Conservation (phyloP, 1,140 invertebrate species). For the Alviniconcha marisindica region DNA sequence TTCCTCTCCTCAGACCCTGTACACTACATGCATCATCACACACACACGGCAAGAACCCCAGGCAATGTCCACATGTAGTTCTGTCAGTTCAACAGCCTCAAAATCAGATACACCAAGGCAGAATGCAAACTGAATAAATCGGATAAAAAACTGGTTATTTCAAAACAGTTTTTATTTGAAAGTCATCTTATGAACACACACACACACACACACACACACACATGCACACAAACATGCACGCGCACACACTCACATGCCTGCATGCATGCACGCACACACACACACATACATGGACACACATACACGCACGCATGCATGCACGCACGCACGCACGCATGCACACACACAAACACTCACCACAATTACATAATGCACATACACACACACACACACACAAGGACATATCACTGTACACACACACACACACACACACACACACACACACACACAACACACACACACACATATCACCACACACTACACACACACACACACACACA, state of each 20-base stretch:
- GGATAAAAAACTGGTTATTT: too few species aligned
- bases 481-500: background rate
- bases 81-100: too few species aligned
- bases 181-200: too few species aligned
- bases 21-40: too few species aligned
- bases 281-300: background rate
- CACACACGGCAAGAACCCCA: too few species aligned
- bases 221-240: background rate
- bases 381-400: background rate
- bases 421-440: background rate
- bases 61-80: too few species aligned
- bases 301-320: background rate
- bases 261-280: background rate
- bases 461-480: too few species aligned
- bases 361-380: background rate
- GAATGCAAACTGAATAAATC: too few species aligned
- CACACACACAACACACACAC: background rate
- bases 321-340: background rate
- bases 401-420: background rate
- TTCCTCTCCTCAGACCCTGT: too few species aligned
- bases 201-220: background rate
- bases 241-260: background rate
- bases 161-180: too few species aligned
- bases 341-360: background rate
- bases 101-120: too few species aligned